phyloP scores from a whole-genome alignment of 2,888 invertebrate genomes.

The Biston stratarius region DNA sequence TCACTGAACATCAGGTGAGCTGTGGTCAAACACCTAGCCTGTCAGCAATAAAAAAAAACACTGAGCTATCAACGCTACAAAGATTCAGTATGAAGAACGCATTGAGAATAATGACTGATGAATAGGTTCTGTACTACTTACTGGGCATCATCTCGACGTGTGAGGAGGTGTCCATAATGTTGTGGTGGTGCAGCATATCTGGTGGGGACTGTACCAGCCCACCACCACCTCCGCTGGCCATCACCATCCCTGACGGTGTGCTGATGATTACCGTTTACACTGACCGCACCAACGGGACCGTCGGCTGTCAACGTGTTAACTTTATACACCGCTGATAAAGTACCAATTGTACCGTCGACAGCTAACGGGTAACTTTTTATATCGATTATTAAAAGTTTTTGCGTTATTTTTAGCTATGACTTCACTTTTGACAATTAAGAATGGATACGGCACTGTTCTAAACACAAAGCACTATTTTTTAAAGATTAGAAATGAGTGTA shows the following conservation, averaged over 20 bases:
- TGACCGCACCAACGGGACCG: slow-evolving; percentile 37
- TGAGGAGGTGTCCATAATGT: slow-evolving; percentile 82
- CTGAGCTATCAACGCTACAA: no score
- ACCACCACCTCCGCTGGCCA: slow-evolving; percentile 83
- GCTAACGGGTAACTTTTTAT: slow-evolving; percentile 9
- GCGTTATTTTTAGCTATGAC: slow-evolving; percentile 31
- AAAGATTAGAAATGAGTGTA: slow-evolving; percentile 24
- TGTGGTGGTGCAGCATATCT: slow-evolving; percentile 83
- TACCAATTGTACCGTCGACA: background rate
- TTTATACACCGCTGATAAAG: background rate
- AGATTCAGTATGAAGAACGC: no score
- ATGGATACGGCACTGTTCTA: slow-evolving; percentile 37
- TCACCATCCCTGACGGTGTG: slow-evolving; percentile 76
- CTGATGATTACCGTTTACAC: slow-evolving; percentile 52
- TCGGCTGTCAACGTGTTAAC: slow-evolving; percentile 5
- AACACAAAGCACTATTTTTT: slow-evolving; percentile 54
- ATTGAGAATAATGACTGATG: no score
- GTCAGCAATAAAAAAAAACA: no score
- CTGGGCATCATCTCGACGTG: slow-evolving; percentile 85
- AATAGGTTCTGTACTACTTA: slow-evolving; percentile 56
- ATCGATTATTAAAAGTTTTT: slow-evolving; percentile 8
- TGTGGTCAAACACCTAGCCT: no score
- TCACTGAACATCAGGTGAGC: no score
- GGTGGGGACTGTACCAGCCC: slow-evolving; percentile 86
- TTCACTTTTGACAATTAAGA: slow-evolving; percentile 22